Base-by-base conservation (phyloP, 1,140 invertebrate species). In the Drosophila tani region DNA sequence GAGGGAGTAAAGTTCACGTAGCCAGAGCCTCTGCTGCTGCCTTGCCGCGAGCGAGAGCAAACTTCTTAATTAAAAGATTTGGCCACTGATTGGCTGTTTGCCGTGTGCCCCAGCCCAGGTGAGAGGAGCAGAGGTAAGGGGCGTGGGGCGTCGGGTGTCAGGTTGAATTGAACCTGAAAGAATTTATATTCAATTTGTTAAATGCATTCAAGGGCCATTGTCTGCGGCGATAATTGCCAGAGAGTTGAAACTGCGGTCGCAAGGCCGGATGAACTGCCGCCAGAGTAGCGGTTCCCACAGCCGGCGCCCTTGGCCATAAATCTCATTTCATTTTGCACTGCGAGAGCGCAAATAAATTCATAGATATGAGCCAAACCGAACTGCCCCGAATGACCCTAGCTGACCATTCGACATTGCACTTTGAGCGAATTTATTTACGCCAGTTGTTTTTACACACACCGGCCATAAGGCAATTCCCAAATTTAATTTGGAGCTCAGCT, bases 11-110 rank as follows among this genome's bases (percentile, higher is more conserved):
- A 46, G 40, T 47, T 66, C 66, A 71, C 43, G 29, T 40, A 41
- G 35, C 53, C 35, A 38, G 14, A 14, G 14, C 19, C 47, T 27
- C 19, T 21, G 9, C 43, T 24, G 29, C 47, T 14, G 8, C 27
- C 12, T 5, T 5, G 56, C 66, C 66, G 24, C 24, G 38, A 17
- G 49, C 21, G 51, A 57, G 58, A 57, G 46, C 49, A 80, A 80
- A 80, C 77, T 80, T 81, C 78, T 68, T 81, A 81, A 81, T 81
- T 81, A 81, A 81, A 81, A 81, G 78, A 81, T 81, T 80, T 81
- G 57, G 41, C 56, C 77, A 63, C 50, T 75, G 78, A 80, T 80
- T 80, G 78, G 38, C 35, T 81, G 65, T 75, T 80, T 74, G 50
- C 63, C 50, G 40, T 41, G 40, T 41, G 40, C 40, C 40, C 7